Evolutionary conservation across 2,888 invertebrate genomes (phyloP).

Genomic region (Synergus japonicus): DNA sequence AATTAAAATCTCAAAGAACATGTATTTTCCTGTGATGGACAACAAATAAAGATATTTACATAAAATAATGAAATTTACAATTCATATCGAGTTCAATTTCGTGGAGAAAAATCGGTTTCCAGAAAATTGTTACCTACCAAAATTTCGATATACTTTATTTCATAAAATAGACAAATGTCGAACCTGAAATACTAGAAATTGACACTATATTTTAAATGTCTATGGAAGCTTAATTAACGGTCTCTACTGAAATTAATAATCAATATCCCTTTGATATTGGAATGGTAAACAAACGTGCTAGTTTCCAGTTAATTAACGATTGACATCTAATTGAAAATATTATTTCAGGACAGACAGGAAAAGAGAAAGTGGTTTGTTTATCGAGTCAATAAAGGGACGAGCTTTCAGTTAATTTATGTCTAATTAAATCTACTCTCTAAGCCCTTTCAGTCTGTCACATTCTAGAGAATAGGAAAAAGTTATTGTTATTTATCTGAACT

Average conservation of each 20-base stretch:
- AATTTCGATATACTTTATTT: no score
- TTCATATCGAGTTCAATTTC: no score
- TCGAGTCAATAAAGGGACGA: not conserved
- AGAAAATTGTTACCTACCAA: no score
- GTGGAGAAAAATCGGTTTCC: no score
- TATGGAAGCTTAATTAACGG: not conserved
- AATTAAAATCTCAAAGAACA: not conserved
- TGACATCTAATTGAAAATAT: not conserved
- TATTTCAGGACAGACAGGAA: not conserved
- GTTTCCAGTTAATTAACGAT: not conserved
- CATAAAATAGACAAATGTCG: no score
- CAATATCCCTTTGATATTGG: not conserved
- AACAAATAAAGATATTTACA: not conserved
- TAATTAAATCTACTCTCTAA: not conserved
- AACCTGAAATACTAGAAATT: not conserved
- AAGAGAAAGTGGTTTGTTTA: not conserved
- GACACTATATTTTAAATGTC: not conserved
- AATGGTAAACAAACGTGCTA: not conserved
- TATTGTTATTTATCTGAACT: slow-evolving; percentile 23
- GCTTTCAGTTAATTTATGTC: not conserved
- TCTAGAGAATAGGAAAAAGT: not conserved
- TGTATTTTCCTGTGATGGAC: not conserved
- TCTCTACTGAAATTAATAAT: not conserved
- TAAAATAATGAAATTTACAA: no score
- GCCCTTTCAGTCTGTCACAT: not conserved